These are phyloP conservation scores for Pomacea maculata DNA, from an alignment of 1,140 invertebrate species.

Conservation along the genomic window DNA sequence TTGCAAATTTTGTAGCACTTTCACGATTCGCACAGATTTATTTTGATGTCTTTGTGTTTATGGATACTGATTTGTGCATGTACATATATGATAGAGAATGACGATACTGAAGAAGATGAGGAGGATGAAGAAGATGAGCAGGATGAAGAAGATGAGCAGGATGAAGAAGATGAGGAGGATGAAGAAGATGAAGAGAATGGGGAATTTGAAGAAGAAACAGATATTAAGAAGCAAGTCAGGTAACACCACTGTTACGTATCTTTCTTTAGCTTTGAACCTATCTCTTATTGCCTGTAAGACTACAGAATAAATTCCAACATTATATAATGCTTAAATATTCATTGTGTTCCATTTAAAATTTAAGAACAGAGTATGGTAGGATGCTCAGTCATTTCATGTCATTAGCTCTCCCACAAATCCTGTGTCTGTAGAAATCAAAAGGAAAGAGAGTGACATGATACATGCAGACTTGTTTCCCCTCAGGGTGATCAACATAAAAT, in stretches of 20 bases:
- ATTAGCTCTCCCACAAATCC: no score
- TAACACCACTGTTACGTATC: not conserved
- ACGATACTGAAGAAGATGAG: constrained; percentile 1
- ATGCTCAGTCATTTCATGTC: no score
- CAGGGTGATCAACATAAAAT: no score
- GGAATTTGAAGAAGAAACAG: constrained; percentile 11
- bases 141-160: constrained; percentile 5
- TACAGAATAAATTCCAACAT: no score
- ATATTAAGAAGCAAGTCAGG: constrained; percentile 8
- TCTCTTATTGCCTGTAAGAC: no score
- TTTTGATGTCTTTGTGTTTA: not conserved
- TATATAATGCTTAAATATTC: no score
- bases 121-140: constrained; percentile 13
- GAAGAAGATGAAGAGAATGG: constrained; percentile 14
- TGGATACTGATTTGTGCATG: not conserved
- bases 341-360: no score
- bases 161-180: not conserved
- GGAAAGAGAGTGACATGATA: no score
- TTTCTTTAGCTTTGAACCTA: no score
- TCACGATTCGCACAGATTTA: not conserved
- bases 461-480: no score
- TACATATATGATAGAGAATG: not conserved
- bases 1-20: not conserved
- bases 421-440: no score
- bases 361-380: no score